Percentiles rank a stretch among this genome's conserved stretches.
Conservation (phyloP, 30 jellyfish, hydroid and myxozoan genomes). For the Hydractinia echinata region DNA sequence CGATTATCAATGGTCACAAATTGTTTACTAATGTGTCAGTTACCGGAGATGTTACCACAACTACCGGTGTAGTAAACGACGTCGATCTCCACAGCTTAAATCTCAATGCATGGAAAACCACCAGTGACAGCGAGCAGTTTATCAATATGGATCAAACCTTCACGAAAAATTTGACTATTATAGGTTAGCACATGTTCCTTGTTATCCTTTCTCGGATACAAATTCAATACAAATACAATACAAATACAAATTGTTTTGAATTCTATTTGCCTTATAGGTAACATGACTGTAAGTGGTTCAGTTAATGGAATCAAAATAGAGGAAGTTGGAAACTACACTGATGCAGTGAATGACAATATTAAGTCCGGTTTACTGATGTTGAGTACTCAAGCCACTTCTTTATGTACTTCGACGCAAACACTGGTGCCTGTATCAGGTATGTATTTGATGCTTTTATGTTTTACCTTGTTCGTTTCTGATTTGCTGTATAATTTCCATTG, state of each 20-base stretch:
- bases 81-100: slow-evolving; percentile 36
- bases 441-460: background rate
- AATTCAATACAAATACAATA: too few species aligned
- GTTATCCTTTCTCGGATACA: background rate
- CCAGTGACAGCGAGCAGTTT: slow-evolving; percentile 20
- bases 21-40: slow-evolving; percentile 44
- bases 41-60: slow-evolving; percentile 37
- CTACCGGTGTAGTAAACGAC: slow-evolving; percentile 53
- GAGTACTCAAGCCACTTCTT: background rate
- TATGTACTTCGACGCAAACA: slow-evolving; percentile 29
- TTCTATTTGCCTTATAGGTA: slow-evolving; percentile 19
- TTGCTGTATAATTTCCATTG: background rate
- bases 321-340: background rate
- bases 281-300: slow-evolving; percentile 4
- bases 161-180: slow-evolving; percentile 18
- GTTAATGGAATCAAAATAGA: slow-evolving; percentile 6
- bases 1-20: slow-evolving; percentile 50
- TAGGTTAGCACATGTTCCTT: slow-evolving; percentile 26
- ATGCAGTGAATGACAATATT: background rate
- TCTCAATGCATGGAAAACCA: slow-evolving; percentile 17
- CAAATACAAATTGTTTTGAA: background rate
- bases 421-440: slow-evolving; percentile 40
- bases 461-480: background rate
- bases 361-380: background rate
- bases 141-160: slow-evolving; percentile 39